These are phyloP conservation scores for Gobio gobio DNA, from an alignment of 2,113 vertebrate species.

Conservation along the genomic window DNA sequence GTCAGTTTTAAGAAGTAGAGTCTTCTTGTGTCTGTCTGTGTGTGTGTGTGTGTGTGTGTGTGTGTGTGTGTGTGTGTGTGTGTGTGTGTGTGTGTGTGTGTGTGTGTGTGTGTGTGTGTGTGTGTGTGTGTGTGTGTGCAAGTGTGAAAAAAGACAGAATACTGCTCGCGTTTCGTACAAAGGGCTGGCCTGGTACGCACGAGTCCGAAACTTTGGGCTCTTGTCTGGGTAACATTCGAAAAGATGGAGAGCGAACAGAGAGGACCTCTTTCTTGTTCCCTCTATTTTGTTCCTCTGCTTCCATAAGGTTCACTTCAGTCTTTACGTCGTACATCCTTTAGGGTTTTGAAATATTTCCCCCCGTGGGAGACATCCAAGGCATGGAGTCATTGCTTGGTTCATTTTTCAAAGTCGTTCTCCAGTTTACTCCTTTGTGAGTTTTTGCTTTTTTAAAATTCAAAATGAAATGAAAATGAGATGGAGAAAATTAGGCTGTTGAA, in stretches of 20 bases:
- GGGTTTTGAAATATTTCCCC: neutral
- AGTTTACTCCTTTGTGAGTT: neutral
- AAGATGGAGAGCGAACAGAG: slow-evolving; percentile 37
- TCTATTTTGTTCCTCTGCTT: slow-evolving; percentile 37
- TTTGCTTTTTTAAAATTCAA: neutral
- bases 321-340: slow-evolving; percentile 13
- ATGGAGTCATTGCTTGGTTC: slow-evolving; percentile 24
- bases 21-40: slow-evolving; percentile 27
- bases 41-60: slow-evolving; percentile 41
- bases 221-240: slow-evolving; percentile 55
- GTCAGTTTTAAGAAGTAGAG: slow-evolving; percentile 31
- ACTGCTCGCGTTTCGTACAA: slow-evolving; percentile 55
- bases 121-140: slow-evolving; percentile 34
- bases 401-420: slow-evolving; percentile 21
- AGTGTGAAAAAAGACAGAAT: slow-evolving; percentile 49
- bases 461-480: slow-evolving; percentile 47
- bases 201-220: slow-evolving; percentile 53
- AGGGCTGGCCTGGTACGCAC: slow-evolving; percentile 39
- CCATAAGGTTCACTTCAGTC: slow-evolving; percentile 26
- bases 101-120: slow-evolving; percentile 8
- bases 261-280: neutral
- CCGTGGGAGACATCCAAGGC: slow-evolving; percentile 12
- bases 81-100: slow-evolving; percentile 34
- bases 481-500: slow-evolving; percentile 42
- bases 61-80: slow-evolving; percentile 38